Base-by-base conservation (phyloP, 2,888 invertebrate species). In the Eumerus sabulonum region DNA sequence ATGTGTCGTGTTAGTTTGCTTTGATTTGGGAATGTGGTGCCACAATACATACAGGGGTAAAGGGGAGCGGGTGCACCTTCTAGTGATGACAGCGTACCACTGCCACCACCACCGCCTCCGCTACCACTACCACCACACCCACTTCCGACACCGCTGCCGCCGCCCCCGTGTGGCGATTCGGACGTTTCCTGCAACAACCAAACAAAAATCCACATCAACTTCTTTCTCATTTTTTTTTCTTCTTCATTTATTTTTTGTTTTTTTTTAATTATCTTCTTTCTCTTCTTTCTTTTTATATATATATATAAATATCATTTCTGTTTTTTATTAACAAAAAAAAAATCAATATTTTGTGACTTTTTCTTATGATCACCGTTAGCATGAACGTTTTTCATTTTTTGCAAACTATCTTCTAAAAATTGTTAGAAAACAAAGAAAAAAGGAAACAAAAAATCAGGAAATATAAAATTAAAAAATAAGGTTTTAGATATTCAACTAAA, bases 1-100 rank as follows among this genome's bases (percentile, higher is more conserved):
- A 96, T 94, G 91, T 96, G 96, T 88, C 96, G 91, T 87, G 96
- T 95, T 90, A 96, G 91, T 92, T 96, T 96, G 92, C 94, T 95
- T 92, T 95, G 96, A 90, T 95, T 95, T 85, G 95, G 94, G 90
- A 96, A 96, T 88, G 94, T 92, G 87, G 93, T 94, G 89, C 95
- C 95, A 92, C 96, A 96, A 92, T 96, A 96, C 92, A 95, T 93
- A 92, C 96, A 96, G 88, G 93, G 93, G 91, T 93, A 95, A 87
- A 93, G 90, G 82, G 90, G 90, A 71, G 86, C 81, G 59, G 84
- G 84, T 51, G 84, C 76, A 51, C 82, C 82, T 59, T 83, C 83
- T 44, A 82, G 76, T 27, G 82, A 73, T 79, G 68, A 74, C 82
- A 64, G 82, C 72, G 81, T 82, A 76, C 82, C 82, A 83, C 77